Evolutionary conservation across 2,888 invertebrate species (phyloP).

Genomic region (Philaethria dido): DNA sequence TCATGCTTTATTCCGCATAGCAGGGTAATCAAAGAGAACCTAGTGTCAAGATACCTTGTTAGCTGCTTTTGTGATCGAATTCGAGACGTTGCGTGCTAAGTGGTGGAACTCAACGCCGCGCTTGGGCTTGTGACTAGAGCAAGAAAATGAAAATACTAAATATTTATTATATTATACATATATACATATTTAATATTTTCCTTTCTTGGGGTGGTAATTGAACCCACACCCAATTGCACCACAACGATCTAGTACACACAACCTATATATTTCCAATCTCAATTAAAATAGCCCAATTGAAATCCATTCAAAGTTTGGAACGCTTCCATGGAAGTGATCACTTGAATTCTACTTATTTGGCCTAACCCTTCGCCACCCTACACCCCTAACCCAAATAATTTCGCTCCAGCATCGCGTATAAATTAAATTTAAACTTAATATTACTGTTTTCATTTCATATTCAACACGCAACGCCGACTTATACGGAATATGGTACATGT

Average conservation of each 20-base stretch:
- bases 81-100: too few relatives aligned
- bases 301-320: neutral
- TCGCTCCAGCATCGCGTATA: conserved; percentile 13
- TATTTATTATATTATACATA: too few relatives aligned
- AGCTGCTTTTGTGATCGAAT: too few relatives aligned
- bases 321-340: neutral
- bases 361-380: conserved; percentile 1
- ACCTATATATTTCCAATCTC: neutral
- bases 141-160: too few relatives aligned
- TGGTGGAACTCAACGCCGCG: too few relatives aligned
- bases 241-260: neutral
- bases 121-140: too few relatives aligned
- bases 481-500: neutral
- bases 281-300: neutral
- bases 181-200: too few relatives aligned
- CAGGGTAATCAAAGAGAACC: too few relatives aligned
- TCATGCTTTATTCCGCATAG: too few relatives aligned
- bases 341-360: conserved; percentile 3
- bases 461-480: conserved; percentile 8
- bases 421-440: conserved; percentile 31
- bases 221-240: too few relatives aligned
- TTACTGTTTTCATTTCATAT: conserved; percentile 26
- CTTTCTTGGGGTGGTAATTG: too few relatives aligned
- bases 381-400: conserved; percentile 5
- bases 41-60: too few relatives aligned